Evolutionary conservation across 2,888 invertebrate species (phyloP).

Genomic region (Caenorhabditis angaria): DNA sequence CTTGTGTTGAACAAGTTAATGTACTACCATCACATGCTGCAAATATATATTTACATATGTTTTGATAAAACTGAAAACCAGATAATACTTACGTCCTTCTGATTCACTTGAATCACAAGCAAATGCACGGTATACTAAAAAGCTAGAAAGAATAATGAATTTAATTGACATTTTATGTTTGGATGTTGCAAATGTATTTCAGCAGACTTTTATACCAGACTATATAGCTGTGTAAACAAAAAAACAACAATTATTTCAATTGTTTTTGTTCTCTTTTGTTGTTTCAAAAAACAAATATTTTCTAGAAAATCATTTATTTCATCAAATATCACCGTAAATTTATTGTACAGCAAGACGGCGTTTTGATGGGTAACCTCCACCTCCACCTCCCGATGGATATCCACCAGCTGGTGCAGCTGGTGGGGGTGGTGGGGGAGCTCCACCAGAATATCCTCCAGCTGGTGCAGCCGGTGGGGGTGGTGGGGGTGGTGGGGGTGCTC

Average conservation of each 20-base stretch:
- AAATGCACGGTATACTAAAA: not conserved
- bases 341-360: too few relatives aligned
- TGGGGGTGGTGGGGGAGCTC: too few relatives aligned
- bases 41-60: not conserved
- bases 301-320: too few relatives aligned
- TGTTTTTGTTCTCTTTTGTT: too few relatives aligned
- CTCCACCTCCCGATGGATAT: slow-evolving; percentile 26
- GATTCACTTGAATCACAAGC: not conserved
- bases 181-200: too few relatives aligned
- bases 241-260: too few relatives aligned
- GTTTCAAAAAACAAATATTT: too few relatives aligned
- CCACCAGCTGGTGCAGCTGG: not conserved
- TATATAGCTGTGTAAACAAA: too few relatives aligned
- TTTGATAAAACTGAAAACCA: not conserved
- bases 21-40: not conserved
- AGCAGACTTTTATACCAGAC: too few relatives aligned
- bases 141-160: not conserved
- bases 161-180: too few relatives aligned
- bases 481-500: slow-evolving; percentile 16
- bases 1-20: not conserved
- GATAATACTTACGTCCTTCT: not conserved
- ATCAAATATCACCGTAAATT: too few relatives aligned
- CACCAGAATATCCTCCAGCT: not conserved
- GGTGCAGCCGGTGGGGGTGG: not conserved
- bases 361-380: too few relatives aligned